These are phyloP conservation scores for Aphelenchoides fujianensis DNA, from an alignment of 1,140 invertebrate genomes.

Conservation along the genomic window DNA sequence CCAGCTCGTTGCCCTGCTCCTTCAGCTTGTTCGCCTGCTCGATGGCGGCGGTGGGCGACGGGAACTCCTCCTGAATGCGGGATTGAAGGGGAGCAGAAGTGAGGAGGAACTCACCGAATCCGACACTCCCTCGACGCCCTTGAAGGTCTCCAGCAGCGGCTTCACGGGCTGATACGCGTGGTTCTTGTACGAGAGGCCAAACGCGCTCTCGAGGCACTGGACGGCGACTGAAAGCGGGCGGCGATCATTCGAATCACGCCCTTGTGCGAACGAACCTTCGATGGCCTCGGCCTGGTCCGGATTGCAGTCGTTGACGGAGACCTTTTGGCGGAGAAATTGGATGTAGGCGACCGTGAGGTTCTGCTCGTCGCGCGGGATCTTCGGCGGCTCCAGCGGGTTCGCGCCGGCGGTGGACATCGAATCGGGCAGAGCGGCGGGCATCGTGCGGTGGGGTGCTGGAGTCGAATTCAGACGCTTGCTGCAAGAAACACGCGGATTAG, in stretches of 20 bases:
- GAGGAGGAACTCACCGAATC: not conserved
- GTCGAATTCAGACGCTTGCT: too few species aligned
- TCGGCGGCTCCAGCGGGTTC: too few species aligned
- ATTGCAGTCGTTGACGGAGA: slow-evolving; percentile 57
- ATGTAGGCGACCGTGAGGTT: slow-evolving; percentile 60
- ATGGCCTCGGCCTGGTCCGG: slow-evolving; percentile 56
- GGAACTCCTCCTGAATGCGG: slow-evolving; percentile 46
- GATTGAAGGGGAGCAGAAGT: not conserved
- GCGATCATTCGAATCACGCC: not conserved
- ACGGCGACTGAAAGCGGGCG: slow-evolving; percentile 53
- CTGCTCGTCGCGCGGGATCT: slow-evolving; percentile 36
- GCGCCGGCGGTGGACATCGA: too few species aligned
- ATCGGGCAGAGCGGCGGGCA: too few species aligned
- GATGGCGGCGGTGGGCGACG: slow-evolving; percentile 43
- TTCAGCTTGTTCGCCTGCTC: slow-evolving; percentile 43
- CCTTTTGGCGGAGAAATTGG: slow-evolving; percentile 59
- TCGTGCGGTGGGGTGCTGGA: too few species aligned
- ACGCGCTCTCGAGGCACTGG: slow-evolving; percentile 58
- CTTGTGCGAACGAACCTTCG: slow-evolving; percentile 48
- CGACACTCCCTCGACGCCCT: slow-evolving; percentile 44
- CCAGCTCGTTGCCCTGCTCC: slow-evolving; percentile 51
- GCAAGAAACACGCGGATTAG: too few species aligned
- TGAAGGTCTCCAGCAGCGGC: slow-evolving; percentile 58
- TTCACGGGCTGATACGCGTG: slow-evolving; percentile 60
- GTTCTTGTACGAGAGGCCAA: slow-evolving; percentile 51